phyloP scores from a whole-genome alignment of 2,797 vertebrate species.

The Pteropus rufus region DNA sequence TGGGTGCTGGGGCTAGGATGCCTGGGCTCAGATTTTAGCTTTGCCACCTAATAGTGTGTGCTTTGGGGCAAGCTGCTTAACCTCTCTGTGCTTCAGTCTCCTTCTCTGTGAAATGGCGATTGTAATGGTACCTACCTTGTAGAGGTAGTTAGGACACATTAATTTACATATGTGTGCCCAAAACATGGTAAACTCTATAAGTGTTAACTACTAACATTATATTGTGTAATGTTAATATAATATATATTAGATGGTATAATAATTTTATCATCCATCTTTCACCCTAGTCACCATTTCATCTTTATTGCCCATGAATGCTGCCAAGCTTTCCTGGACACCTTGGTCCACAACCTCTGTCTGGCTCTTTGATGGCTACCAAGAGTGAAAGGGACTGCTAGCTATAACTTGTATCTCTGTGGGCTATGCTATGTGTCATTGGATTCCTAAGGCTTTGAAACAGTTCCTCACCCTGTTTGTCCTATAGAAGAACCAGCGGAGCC shows the following conservation, averaged over 20 bases:
- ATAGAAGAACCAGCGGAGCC: conserved; percentile 90
- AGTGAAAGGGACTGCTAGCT: background rate
- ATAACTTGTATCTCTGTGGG: background rate
- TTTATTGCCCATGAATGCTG: background rate
- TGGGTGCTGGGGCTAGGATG: background rate
- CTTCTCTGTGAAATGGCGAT: background rate
- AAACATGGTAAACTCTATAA: background rate
- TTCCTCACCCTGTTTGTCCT: background rate
- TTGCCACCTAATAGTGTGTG: background rate
- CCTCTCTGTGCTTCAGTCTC: background rate
- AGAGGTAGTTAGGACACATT: background rate
- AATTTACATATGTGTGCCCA: background rate
- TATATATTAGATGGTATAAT: background rate
- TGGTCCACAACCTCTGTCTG: background rate
- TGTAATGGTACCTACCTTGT: background rate
- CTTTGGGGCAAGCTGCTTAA: background rate
- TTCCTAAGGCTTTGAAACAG: background rate
- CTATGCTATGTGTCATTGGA: background rate
- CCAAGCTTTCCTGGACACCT: background rate
- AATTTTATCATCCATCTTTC: background rate
- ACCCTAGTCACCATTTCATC: background rate
- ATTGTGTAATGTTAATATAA: background rate
- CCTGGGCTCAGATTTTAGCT: background rate
- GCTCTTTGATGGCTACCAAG: background rate
- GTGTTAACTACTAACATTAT: background rate